Evolutionary conservation across 2,888 invertebrate genomes (phyloP), one percentile per base, ranked within the genome.

Genomic region (Athalia circularis): DNA sequence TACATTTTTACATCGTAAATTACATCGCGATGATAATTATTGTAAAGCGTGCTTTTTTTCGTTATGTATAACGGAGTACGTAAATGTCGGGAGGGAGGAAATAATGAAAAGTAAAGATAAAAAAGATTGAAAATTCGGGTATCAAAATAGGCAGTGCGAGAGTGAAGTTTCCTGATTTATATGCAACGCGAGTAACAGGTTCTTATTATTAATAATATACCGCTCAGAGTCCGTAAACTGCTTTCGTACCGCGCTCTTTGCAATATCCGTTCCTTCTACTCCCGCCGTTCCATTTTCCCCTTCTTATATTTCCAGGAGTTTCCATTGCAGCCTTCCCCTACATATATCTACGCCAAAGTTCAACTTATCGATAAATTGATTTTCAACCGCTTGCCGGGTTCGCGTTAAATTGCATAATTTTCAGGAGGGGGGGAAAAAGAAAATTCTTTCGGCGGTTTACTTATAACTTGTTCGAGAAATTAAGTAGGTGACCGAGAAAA

Each of bases 141-240:
- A 54, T 29, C 11, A 48, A 15, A 13, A 68, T 11, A 43, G n/a
- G 11, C 50, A 68, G 29, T 15, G 15, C 48, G 29, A 65, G 65
- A 48, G 47, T 47, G 48, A 67, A 57, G 61, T 62, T 48, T 50
- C 52, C 62, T 75, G 75, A 62, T 75, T 75, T 75, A 75, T 64
- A 62, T 64, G 75, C 62, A 75, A 50, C 75, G 62, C 6, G 15
- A 75, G 75, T 62, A 75, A 64, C 50, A 75, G 75, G 64, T 64
- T 75, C 75, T 52, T 62, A 61, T 75, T 50, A 75, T 75, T 75
- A 75, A 62, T 75, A 75, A 75, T 75, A 75, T 62, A 75, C 75
- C 75, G 50, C 50, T 64, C 50, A 75, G 75, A 75, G 75, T 48
- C 62, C 48, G 75, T 62, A 64, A 75, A 75, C 75, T 54, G 62